Evolutionary conservation across 1,140 invertebrate species (phyloP), one percentile per base, ranked within the genome.

Genomic region (Caenorhabditis remanei): DNA sequence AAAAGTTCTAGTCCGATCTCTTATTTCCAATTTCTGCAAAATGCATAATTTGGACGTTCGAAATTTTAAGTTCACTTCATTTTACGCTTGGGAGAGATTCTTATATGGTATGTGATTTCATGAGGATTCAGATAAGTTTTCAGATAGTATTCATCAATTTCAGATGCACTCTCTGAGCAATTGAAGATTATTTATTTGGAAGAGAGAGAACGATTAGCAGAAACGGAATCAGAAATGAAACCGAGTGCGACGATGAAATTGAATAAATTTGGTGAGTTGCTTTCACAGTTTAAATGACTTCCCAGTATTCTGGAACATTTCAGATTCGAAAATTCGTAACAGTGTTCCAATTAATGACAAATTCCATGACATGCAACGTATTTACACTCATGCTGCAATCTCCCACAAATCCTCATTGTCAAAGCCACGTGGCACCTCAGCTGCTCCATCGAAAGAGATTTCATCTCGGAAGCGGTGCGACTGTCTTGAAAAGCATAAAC

Each of bases 71-170:
- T 89, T 88, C 79, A 79, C 94, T 90, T 95, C 95, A 0, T 97
- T 96, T 92, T 96, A 96, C 90, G 95, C 95, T 90, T 98, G 97
- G 91, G 97, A 98, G 93, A 95, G 95, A 90, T 98, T 97, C 93
- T 93, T 98, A 0, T 98, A 98, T 92, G 96, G 95, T 95, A 92
- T 93, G 90, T 84, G 13, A 8, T 82, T 58, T 48, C n/a, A 32
- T 32, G 8, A 9, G n/a, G 24, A 8, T 63, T 63, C 11, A 9
- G 6, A 14, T 16, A 6, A 63, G 2, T 1, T 63, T 63, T 32
- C 1, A 32, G 14, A 63, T 32, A 21, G 16, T 7, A n/a, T 3
- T 8, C 11, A 32, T 32, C 8, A 3, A 32, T 63, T 63, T 13
- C 40, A 90, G 89, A 90, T 85, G 56, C 71, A 19, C 89, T 91